Conservation (phyloP, 2,888 invertebrate species). For the Plusia festucae region DNA sequence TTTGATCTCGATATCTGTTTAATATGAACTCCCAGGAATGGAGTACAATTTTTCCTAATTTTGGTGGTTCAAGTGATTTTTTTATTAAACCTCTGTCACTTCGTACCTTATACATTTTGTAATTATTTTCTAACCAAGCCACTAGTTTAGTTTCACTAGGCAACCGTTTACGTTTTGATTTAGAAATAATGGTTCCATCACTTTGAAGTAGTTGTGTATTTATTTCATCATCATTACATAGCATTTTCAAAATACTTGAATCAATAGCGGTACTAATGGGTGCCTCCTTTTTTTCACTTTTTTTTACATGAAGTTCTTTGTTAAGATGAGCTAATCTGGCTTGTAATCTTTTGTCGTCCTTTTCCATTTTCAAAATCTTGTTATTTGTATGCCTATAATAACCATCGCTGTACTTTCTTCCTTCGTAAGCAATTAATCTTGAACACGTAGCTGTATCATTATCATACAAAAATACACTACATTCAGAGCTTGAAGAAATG, state of each 20-base stretch:
- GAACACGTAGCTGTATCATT: conserved; percentile 60
- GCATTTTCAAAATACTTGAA: conserved; percentile 22
- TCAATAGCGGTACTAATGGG: conserved; percentile 15
- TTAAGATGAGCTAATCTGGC: conserved; percentile 63
- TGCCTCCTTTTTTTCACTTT: conserved; percentile 12
- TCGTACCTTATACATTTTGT: conserved; percentile 75
- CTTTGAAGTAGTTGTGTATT: background rate
- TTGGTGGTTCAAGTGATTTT: conserved; percentile 72
- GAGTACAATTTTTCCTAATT: conserved; percentile 70
- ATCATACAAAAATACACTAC: conserved; percentile 11
- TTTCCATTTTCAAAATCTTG: conserved; percentile 78
- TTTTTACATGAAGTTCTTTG: conserved; percentile 13
- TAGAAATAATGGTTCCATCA: conserved; percentile 8
- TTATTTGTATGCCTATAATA: conserved; percentile 73
- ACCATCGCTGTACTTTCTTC: conserved; percentile 70
- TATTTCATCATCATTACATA: conserved; percentile 25
- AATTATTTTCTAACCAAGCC: conserved; percentile 78
- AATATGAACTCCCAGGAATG: conserved; percentile 81
- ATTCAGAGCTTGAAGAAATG: conserved; percentile 24
- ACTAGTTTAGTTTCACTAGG: conserved; percentile 68
- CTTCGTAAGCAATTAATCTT: conserved; percentile 67
- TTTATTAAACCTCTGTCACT: conserved; percentile 64
- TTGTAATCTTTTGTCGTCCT: conserved; percentile 72
- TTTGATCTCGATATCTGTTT: conserved; percentile 74
- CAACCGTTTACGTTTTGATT: conserved; percentile 45